Base-by-base conservation (phyloP, 2,113 vertebrate genomes). In the Xenopus borealis region DNA sequence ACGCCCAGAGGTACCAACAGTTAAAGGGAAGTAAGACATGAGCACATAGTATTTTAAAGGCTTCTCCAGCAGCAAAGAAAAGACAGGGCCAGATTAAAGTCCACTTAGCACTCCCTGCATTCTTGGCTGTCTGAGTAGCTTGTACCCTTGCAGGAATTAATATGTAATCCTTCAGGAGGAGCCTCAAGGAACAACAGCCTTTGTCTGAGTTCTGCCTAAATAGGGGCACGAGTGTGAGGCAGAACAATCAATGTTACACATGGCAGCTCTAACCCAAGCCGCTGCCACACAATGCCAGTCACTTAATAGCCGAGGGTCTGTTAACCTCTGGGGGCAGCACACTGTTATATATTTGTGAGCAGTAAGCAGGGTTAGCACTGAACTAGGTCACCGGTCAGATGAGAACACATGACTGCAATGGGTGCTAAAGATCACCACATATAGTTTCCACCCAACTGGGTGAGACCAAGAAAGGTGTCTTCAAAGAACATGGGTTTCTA, bases 71-170 rank as follows among this genome's bases (percentile, higher is more conserved):
- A 14, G 27, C 7, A 14, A 63, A 40, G 16, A 10, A 40, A 40
- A 6, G 2, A 9, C 33, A 64, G 18, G 19, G 18, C 18, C 7
- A 67, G 65, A 50, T 45, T 67, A 67, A 67, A 67, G 65, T 67
- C 65, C 65, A 67, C 46, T 65, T 40, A 23, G 44, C 45, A 23
- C 65, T 14, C 63, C 63, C 45, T 20, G 46, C 65, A 67, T 50
- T 50, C 44, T 67, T 67, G 17, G 30, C 33, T 27, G 65, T 67
- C 65, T 67, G 63, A 66, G 63, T 66, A 66, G 63, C 33, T 66
- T 10, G 63, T 45, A 66, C 6, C 9, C 63, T 46, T 19, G 14
- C 47, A 23, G 44, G 65, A 67, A 67, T 67, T 67, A 67, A 67
- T 47, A 23, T 66, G 63, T 66, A 66, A 47, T 67, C 65, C 45